Percentiles rank a stretch among this genome's conserved stretches.
phyloP scores from a whole-genome alignment of 1,140 invertebrate genomes.

The Agrypnia vestita region DNA sequence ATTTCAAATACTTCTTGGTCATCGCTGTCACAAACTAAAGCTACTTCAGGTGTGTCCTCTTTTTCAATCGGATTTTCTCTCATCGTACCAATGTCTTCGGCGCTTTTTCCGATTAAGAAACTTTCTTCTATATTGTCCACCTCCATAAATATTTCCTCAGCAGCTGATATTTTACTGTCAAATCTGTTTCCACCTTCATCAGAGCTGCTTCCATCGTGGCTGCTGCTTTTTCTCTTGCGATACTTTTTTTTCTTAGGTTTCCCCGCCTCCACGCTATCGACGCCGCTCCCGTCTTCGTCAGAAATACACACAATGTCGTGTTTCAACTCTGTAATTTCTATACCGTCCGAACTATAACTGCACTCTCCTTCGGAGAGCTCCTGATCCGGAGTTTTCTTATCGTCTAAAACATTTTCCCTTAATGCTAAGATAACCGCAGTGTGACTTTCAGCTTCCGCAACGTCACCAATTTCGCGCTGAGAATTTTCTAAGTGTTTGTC shows the following conservation, averaged over 20 bases:
- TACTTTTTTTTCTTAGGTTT: conserved; percentile 48
- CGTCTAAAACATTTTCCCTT: not conserved
- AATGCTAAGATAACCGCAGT: not conserved
- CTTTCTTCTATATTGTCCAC: no score
- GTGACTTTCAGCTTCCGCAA: not conserved
- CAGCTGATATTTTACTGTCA: not conserved
- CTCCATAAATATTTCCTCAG: not conserved
- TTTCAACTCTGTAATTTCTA: conserved; percentile 47
- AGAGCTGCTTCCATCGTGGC: not conserved
- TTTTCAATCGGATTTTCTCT: not conserved
- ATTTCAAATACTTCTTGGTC: conserved; percentile 63
- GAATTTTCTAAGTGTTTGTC: conserved; percentile 48
- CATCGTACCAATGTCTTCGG: no score
- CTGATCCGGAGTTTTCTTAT: conserved; percentile 7
- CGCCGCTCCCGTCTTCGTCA: conserved; percentile 38
- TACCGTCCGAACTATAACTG: conserved; percentile 52
- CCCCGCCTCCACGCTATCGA: not conserved
- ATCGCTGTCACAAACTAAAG: not conserved
- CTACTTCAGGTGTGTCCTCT: not conserved
- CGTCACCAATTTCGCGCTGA: conserved; percentile 2
- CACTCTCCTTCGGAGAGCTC: conserved; percentile 57
- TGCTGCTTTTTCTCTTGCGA: conserved; percentile 31
- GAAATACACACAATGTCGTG: conserved; percentile 54
- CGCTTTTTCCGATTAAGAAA: no score
- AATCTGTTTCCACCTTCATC: not conserved